These are phyloP conservation scores for Koerneria pararmatus DNA, from an alignment of 2,888 invertebrate genomes.

Conservation along the genomic window DNA sequence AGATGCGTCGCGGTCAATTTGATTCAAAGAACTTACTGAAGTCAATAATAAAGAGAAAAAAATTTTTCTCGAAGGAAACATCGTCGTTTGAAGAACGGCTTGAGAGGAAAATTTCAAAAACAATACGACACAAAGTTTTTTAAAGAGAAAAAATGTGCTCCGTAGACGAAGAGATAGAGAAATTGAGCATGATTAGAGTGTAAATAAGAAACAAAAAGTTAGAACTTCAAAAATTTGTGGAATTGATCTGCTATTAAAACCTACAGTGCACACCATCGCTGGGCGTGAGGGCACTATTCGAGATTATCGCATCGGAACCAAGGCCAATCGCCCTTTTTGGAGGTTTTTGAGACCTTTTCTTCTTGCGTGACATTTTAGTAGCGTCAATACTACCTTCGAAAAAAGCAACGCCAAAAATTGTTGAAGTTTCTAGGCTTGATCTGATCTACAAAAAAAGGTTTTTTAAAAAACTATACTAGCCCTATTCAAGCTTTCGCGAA, in stretches of 20 bases:
- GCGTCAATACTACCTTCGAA: constrained; percentile 30
- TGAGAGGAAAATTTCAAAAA: too few species aligned
- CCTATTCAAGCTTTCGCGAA: too few species aligned
- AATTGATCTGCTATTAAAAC: not conserved
- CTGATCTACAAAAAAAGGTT: too few species aligned
- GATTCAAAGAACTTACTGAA: too few species aligned
- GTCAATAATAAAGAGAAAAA: too few species aligned
- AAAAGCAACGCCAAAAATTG: not conserved
- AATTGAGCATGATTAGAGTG: not conserved
- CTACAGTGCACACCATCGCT: constrained; percentile 54
- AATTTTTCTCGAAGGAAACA: too few species aligned
- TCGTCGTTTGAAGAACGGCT: too few species aligned
- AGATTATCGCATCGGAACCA: constrained; percentile 46
- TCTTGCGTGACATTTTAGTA: too few species aligned
- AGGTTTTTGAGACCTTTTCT: too few species aligned
- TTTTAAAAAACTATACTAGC: too few species aligned
- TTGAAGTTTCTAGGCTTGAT: too few species aligned
- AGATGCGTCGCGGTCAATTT: too few species aligned
- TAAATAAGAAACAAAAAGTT: not conserved
- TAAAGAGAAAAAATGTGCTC: not conserved
- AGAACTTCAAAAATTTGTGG: constrained; percentile 11
- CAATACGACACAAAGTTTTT: not conserved
- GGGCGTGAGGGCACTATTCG: constrained; percentile 57
- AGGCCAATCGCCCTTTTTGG: constrained; percentile 55
- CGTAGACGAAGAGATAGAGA: not conserved